Evolutionary conservation across 1,140 invertebrate genomes (phyloP), one percentile per base, ranked within the genome.

Genomic region (Diploscapter pachys): DNA sequence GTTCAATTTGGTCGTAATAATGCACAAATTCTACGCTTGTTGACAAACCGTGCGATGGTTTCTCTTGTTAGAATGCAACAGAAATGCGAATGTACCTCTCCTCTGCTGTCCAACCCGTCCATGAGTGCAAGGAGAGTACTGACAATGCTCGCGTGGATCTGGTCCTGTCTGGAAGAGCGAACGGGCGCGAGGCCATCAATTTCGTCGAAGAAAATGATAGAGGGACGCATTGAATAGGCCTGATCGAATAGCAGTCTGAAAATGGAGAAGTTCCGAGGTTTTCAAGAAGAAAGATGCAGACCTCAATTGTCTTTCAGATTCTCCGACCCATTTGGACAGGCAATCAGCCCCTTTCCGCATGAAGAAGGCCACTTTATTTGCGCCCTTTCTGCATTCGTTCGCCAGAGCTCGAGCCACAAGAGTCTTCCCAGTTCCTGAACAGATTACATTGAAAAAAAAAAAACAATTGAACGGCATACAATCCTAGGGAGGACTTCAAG

Each of bases 311-410:
- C 83, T 57, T 73, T 84, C 82, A 5, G 82, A 84, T 75, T 84
- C 83, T 11, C 87, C 87, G 31, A 89, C 87, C 88, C 88, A 89
- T 82, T 88, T 89, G 80, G 85, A 87, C 52, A 87, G 80, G 82
- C 93, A 93, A 86, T 96, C 94, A 1, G 93, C 93, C 53, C 94
- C 94, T 89, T 96, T 96, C 31, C 93, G 89, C 91, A 96, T 93
- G 85, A 95, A 96, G 87, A 96, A 96, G 1, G 93, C 90, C 5
- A 96, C 93, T 86, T 93, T 93, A 77, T 89, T 88, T 9, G 88
- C 90, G 49, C 83, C 86, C 31, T 75, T 73, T 68, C 86, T 86
- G 73, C 88, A 89, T 79, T 89, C 88, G 80, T 89, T 95, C 0
- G 93, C 93, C 72, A 97, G 86, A 63, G 93, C 93, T 83, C 93